Base-by-base conservation (phyloP, 2,113 vertebrate species). In the Thoracochromis brauschi region DNA sequence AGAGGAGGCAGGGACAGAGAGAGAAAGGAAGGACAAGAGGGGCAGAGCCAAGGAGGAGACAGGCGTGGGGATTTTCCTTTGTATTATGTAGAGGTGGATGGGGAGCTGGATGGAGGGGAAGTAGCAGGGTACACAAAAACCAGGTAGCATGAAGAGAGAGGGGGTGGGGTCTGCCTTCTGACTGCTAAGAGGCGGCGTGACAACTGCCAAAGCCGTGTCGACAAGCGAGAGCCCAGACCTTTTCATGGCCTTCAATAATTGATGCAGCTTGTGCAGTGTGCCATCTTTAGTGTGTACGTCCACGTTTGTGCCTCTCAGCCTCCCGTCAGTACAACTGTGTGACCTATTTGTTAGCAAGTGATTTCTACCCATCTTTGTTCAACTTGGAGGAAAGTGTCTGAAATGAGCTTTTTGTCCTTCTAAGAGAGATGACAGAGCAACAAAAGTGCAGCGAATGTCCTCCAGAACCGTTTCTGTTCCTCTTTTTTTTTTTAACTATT, bases 191-290 rank as follows among this genome's bases (percentile, higher is more conserved):
- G 82, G 75, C 49, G 89, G 92, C 85, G 91, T 94, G 96, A 95
- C 93, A 94, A 93, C 91, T 91, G 90, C 84, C 87, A 90, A 88
- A 93, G 90, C 86, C 51, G 55, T 38, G 89, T 88, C 71, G 85
- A 94, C 91, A 86, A 91, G 93, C 88, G 7, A 82, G 88, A 93
- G 92, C 94, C 85, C 75, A 88, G 94, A 94, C 94, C 93, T 92
- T 95, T 95, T 88, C 85, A 55, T 82, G 63, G 85, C 87, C 85
- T 90, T 96, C 85, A 96, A 96, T 96, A 95, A 96, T 96, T 96
- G 88, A 96, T 96, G 94, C 81, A 82, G 86, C 91, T 89, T 92
- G 92, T 94, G 88, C 88, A 90, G 75, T 33, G 21, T 94, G 91
- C 84, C 93, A 85, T 96, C 92, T 94, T 94, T 93, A 87, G 90